Evolutionary conservation across 2,797 vertebrate species (phyloP).

Genomic region (Myotis findleyi): DNA sequence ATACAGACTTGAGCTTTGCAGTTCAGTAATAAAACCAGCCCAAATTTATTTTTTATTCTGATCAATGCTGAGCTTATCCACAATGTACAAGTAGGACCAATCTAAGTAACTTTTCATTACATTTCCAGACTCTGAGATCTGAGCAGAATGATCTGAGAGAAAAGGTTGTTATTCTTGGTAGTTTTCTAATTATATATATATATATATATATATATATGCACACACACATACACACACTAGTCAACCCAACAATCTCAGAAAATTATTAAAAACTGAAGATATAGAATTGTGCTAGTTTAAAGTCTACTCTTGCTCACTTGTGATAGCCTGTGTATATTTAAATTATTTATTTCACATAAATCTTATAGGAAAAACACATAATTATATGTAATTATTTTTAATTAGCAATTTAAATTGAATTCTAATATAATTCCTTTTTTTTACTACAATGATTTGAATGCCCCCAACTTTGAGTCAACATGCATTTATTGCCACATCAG

Average conservation of each 20-base stretch:
- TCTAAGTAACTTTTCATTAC: constrained; percentile 8
- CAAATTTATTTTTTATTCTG: constrained; percentile 46
- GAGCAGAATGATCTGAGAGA: constrained; percentile 24
- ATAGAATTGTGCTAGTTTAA: not conserved
- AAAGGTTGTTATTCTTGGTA: not conserved
- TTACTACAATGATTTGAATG: not conserved
- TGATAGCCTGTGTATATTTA: not conserved
- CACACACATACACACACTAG: not conserved
- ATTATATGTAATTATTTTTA: not conserved
- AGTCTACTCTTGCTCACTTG: not conserved
- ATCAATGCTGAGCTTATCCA: not conserved
- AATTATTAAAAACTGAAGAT: not conserved
- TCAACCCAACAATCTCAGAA: not conserved
- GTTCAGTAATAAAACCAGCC: constrained; percentile 21
- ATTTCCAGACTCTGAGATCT: not conserved
- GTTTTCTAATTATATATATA: not conserved
- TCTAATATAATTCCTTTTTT: not conserved
- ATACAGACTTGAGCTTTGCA: not conserved
- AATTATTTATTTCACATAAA: constrained; percentile 12
- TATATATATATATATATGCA: no score
- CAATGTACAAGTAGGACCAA: not conserved
- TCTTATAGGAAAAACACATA: not conserved
- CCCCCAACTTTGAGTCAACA: not conserved
- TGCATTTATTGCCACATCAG: not conserved
- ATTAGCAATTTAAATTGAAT: not conserved